Evolutionary conservation across 2,113 vertebrate species (phyloP), one percentile per base, ranked within the genome.

Genomic region (Irena cyanogastra): DNA sequence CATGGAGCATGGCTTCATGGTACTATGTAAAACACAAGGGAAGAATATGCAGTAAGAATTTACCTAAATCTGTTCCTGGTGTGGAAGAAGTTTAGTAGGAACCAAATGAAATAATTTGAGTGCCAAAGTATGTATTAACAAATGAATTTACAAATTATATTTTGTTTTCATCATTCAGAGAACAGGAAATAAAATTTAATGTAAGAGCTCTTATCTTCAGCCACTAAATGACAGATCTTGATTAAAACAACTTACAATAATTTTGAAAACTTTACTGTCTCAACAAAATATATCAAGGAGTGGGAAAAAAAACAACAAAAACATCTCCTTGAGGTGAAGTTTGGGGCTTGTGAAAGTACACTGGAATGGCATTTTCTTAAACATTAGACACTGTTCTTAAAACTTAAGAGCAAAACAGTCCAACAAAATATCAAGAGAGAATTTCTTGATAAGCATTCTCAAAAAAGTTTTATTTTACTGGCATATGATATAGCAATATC

Each of bases 181-280:
- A 89, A 65, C 37, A 60, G 57, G 53, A 90, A 93, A 94, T 83
- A 85, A 16, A 90, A 41, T 94, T 94, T 96, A 87, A 89, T 85
- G 78, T 90, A 93, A 91, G 71, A 92, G 75, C 57, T 83, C 88
- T 93, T 94, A 93, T 64, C 65, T 95, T 76, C 50, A 92, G 28
- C 12, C 31, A 57, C 30, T 52, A 52, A 91, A 69, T 76, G 75
- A 60, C 16, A 84, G n/a, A 69, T 72, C 47, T 91, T 89, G 57
- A 95, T 88, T 93, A 85, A 87, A 93, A 65, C 41, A 87, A 61
- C 53, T 64, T 83, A n/a, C 13, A 84, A 44, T 37, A 28, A 93
- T 88, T 83, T 76, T 53, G 17, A 88, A 92, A 91, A 79, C 13
- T 83, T 89, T 68, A 49, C 3, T 2, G 30, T 71, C 17, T 68